These are phyloP conservation scores for Smithornis capensis DNA, from an alignment of 2,113 vertebrate species.

Conservation along the genomic window DNA sequence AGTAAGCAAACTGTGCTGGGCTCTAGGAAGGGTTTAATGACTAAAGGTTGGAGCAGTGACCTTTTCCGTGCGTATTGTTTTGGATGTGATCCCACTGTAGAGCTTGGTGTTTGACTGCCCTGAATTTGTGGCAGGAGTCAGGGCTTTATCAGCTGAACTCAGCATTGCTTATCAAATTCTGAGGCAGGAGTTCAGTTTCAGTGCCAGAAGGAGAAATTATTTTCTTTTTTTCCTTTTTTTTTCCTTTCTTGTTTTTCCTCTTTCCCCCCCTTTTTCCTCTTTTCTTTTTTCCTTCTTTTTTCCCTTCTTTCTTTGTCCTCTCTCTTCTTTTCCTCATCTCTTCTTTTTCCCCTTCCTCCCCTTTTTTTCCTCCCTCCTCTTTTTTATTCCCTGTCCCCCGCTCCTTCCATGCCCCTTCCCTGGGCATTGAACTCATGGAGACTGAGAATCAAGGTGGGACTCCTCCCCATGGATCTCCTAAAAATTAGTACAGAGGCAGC, in stretches of 20 bases:
- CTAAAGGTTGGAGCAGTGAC: conserved; percentile 39
- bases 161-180: conserved; percentile 10
- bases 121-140: neutral
- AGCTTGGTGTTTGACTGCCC: neutral
- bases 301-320: fast-evolving
- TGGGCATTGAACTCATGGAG: neutral
- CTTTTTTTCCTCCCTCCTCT: neutral
- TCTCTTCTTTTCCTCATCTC: fast-evolving
- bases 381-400: neutral
- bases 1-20: neutral
- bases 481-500: neutral
- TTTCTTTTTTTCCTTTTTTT: neutral
- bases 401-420: neutral
- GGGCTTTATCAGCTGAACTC: conserved; percentile 25
- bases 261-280: neutral
- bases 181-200: neutral
- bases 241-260: too few relatives aligned
- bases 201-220: neutral
- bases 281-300: neutral
- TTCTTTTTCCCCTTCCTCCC: neutral
- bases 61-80: neutral
- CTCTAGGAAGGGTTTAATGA: conserved; percentile 6
- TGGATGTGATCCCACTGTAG: neutral
- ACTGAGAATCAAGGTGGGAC: neutral
- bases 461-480: neutral